phyloP scores from a whole-genome alignment of 2,113 vertebrate species.

The Larimichthys crocea region DNA sequence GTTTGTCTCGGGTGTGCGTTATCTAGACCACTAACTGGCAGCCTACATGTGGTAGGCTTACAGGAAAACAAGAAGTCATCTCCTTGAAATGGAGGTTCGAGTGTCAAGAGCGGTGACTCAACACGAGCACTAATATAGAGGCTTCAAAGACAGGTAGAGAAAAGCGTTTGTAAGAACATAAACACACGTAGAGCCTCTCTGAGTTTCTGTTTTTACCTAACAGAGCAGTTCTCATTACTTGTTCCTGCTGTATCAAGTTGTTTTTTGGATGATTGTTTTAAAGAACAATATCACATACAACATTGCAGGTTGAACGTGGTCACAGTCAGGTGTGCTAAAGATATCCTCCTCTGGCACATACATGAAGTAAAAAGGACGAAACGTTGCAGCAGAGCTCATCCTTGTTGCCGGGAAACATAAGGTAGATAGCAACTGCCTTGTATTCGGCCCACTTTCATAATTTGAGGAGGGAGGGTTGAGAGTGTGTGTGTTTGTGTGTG shows the following conservation, averaged over 20 bases:
- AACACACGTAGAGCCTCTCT: not conserved
- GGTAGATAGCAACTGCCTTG: slow-evolving; percentile 56
- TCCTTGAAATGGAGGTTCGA: slow-evolving; percentile 11
- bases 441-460: slow-evolving; percentile 51
- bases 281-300: no score
- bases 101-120: slow-evolving; percentile 18
- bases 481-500: slow-evolving; percentile 5
- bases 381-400: slow-evolving; percentile 4
- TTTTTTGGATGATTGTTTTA: not conserved
- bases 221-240: not conserved
- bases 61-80: slow-evolving; percentile 8
- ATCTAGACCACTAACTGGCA: not conserved
- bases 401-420: slow-evolving; percentile 47
- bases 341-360: not conserved
- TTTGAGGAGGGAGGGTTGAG: slow-evolving; percentile 4
- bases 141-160: not conserved
- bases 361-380: slow-evolving; percentile 16
- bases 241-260: not conserved
- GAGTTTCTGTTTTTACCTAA: not conserved
- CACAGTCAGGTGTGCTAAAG: not conserved
- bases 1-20: not conserved
- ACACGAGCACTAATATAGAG: not conserved
- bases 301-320: not conserved
- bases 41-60: not conserved
- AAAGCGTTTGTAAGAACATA: not conserved